Conservation (phyloP, 2,888 invertebrate genomes). For the Meganola albula region DNA sequence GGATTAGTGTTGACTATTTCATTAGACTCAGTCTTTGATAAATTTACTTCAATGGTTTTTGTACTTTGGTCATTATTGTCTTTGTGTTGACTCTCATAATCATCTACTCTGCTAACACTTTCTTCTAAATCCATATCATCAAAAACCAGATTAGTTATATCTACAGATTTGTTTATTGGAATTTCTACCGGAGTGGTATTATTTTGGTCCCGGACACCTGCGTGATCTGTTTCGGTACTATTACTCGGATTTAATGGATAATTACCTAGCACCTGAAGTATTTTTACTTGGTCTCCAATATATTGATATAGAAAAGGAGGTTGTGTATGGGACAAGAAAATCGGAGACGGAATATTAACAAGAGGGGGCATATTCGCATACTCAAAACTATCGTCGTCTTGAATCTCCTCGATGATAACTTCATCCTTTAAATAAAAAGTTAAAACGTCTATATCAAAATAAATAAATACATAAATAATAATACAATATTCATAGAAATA, state of each 20-base stretch:
- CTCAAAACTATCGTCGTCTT: constrained; percentile 65
- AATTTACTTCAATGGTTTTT: constrained; percentile 5
- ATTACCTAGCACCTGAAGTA: constrained; percentile 63
- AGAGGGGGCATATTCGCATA: constrained; percentile 69
- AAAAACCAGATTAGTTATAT: constrained; percentile 12
- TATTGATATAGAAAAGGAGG: constrained; percentile 70
- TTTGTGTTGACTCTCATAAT: constrained; percentile 15
- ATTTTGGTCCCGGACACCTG: constrained; percentile 47
- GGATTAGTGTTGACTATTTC: constrained; percentile 7
- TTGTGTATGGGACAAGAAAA: constrained; percentile 62
- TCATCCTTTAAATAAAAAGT: constrained; percentile 76
- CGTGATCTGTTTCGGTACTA: constrained; percentile 38
- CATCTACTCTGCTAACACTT: constrained; percentile 12
- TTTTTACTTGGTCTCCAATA: constrained; percentile 63
- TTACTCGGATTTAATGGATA: constrained; percentile 50
- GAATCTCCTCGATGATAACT: constrained; percentile 73
- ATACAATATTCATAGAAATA: constrained; percentile 28
- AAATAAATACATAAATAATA: constrained; percentile 20
- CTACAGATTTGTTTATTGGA: constrained; percentile 18
- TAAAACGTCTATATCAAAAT: constrained; percentile 62
- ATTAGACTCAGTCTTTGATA: constrained; percentile 9
- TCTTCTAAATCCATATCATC: no score
- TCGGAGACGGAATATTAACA: constrained; percentile 51
- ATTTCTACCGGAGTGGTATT: constrained; percentile 29
- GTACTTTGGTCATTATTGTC: constrained; percentile 21